These are phyloP conservation scores for Manacus vitellinus DNA, from an alignment of 2,113 vertebrate species.

Conservation along the genomic window DNA sequence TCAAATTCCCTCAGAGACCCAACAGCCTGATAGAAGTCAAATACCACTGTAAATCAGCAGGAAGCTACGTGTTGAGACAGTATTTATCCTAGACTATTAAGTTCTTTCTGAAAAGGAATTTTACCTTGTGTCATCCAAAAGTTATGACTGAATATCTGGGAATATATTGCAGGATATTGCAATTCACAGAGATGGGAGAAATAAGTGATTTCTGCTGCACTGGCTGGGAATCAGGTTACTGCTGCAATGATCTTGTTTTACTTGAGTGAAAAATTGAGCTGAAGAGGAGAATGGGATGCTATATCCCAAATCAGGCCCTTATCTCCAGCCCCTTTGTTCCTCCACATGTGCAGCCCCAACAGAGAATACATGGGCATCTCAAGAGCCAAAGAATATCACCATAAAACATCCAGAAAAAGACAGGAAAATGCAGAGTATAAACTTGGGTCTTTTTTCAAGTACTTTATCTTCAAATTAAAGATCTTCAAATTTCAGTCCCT, in stretches of 20 bases:
- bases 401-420: background rate
- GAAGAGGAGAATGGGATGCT: background rate
- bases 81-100: background rate
- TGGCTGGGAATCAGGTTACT: background rate
- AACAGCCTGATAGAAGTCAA: background rate
- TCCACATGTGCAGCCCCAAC: background rate
- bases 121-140: background rate
- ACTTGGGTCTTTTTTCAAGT: accelerated
- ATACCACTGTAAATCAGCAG: background rate
- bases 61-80: background rate
- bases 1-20: background rate
- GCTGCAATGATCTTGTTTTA: background rate
- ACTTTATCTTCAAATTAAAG: background rate
- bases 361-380: background rate
- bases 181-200: background rate
- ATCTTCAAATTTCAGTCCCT: background rate
- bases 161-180: background rate
- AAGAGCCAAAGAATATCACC: background rate
- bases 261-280: background rate
- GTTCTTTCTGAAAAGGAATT: background rate
- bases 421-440: background rate
- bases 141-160: background rate
- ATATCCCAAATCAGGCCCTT: background rate
- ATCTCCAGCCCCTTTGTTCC: background rate
- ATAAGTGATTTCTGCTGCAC: background rate